phyloP scores from a whole-genome alignment of 1,140 invertebrate genomes.

The Maconellicoccus hirsutus region DNA sequence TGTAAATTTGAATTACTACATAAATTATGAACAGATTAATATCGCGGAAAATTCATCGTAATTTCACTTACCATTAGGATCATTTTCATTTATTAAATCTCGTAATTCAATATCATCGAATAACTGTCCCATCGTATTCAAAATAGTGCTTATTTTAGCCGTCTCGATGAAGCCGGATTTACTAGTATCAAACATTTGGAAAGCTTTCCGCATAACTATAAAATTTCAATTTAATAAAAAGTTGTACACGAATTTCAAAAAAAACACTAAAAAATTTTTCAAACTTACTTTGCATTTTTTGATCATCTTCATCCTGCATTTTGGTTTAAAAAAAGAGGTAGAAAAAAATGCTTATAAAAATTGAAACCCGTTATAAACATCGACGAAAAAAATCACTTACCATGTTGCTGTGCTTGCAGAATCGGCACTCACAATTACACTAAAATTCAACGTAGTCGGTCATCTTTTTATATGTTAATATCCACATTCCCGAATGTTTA shows the following conservation, averaged over 20 bases:
- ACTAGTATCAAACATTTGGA: constrained; percentile 88
- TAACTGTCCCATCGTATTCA: constrained; percentile 87
- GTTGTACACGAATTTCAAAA: not conserved
- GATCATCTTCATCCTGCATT: constrained; percentile 56
- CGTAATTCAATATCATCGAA: constrained; percentile 80
- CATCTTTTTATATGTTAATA: not conserved
- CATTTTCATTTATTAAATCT: constrained; percentile 68
- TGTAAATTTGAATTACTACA: not conserved
- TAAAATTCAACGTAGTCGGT: not conserved
- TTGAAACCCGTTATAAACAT: no score
- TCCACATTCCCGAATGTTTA: constrained; percentile 1
- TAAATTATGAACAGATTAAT: not conserved
- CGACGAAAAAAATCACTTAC: not conserved
- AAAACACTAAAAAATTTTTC: not conserved
- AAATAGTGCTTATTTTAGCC: constrained; percentile 74
- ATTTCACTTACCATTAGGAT: constrained; percentile 60
- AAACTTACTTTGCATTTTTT: constrained; percentile 55
- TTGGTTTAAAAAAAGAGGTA: no score
- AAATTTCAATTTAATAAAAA: constrained; percentile 17
- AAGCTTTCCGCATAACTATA: constrained; percentile 72
- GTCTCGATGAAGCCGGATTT: constrained; percentile 83
- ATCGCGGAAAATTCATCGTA: not conserved
- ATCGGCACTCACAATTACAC: not conserved
- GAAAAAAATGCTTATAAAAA: no score
- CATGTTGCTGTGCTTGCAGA: not conserved